Base-by-base conservation (phyloP, 2,888 invertebrate genomes). In the Drosophila melanocephala region DNA sequence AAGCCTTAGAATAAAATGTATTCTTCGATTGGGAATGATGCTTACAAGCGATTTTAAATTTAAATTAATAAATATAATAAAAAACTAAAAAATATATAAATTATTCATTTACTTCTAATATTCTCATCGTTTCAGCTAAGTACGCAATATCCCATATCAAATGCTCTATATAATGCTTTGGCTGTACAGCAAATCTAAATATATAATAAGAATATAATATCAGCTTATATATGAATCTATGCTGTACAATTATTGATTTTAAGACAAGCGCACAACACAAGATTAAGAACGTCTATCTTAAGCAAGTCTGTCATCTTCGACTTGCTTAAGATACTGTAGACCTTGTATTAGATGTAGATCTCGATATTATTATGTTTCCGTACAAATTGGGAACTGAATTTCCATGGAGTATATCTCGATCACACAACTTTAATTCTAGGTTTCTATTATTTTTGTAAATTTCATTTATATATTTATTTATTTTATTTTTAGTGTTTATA, bases 191-290 rank as follows among this genome's bases (percentile, higher is more conserved):
- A 22, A 22, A 22, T 44, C 4, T 2, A 47, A 16, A 22, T 22
- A 7, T 22, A 1, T 0, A 16, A 4, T 9, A 16, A 5, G 2
- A 26, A 22, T 22, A 7, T 22, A 47, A 22, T 47, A 22, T 47
- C 1, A 16, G 47, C 22, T 22, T 14, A 14, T 14, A 14, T 1
- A 3, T 44, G 6, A 44, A 14, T 22, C 6, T 44, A 22, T 14
- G 7, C 44, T 14, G 44, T 1, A 4, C 7, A 44, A 7, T 14
- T 44, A 44, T 44, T 22, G 44, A 22, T 22, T 22, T 22, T 14
- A 5, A n/a, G 0, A 0, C n/a, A 42, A 42, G n/a, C 0, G 16
- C 0, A 19, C 3, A 6, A 12, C 12, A 12, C 3, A 22, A 6
- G 22, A 47, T 3, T 4, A 22, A 14, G 22, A 22, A 22, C 2